Base-by-base conservation (phyloP, 2,888 invertebrate genomes). In the Amaurobius ferox region DNA sequence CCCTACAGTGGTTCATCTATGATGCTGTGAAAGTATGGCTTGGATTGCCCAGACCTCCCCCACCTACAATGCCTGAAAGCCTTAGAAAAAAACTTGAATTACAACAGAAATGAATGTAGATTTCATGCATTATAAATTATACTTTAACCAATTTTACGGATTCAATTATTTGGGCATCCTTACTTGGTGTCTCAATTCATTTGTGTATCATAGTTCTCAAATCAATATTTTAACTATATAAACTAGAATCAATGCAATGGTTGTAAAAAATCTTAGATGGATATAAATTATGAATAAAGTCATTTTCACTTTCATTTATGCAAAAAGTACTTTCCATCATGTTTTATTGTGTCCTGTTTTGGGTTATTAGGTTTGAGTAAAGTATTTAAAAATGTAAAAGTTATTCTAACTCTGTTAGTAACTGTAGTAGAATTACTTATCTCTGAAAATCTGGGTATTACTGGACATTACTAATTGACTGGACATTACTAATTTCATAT, bases 41-140 rank as follows among this genome's bases (percentile, higher is more conserved):
- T 89, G 93, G 94, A 88, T 95, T 98, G 93, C 98, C 98, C 85
- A 95, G 98, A 90, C 98, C 98, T 87, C 98, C 98, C 91, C 98
- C 98, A 90, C 96, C 98, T 90, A 95, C 95, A 92, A 98, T 98
- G 97, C 98, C 98, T 19, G 97, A 96, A 91, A 96, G 96, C 16
- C 93, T 97, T 90, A 95, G 95, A 92, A 94, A 94, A 92, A 95
- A 96, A 90, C 90, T 93, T 78, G 92, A 91, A 67, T 91, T 90
- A 28, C 89, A 90, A 79, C 91, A 91, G 79, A 88, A 89, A 79
- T 90, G 23, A 66, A 32, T 55, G 55, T 55, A 55, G 23, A 23
- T 23, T 23, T 55, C 13, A 6, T 55, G 11, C n/a, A 55, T 55
- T 55, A 55, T 55, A 55, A 55, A 23, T 55, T 55, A 55, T 55